These are phyloP conservation scores for Caligus rogercresseyi DNA, from an alignment of 1,140 invertebrate species.

Conservation along the genomic window DNA sequence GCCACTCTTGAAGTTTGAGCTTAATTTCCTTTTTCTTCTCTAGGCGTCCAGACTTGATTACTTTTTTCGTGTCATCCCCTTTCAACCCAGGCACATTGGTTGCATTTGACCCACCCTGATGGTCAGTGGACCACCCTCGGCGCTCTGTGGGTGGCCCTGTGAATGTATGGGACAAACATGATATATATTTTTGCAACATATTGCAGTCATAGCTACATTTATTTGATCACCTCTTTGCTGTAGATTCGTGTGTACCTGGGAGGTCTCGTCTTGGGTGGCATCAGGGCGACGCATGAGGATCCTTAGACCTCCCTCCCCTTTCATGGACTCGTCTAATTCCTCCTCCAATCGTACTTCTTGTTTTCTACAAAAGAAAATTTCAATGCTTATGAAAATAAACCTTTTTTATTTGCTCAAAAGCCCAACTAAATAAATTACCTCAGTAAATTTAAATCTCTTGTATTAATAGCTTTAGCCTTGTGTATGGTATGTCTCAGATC, in stretches of 20 bases:
- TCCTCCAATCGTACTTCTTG: background rate
- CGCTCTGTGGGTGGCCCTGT: background rate
- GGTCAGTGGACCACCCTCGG: background rate
- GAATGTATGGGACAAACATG: background rate
- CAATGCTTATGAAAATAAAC: too few relatives aligned
- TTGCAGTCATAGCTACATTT: background rate
- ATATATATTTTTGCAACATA: background rate
- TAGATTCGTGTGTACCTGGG: background rate
- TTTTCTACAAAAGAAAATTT: too few relatives aligned
- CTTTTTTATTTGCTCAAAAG: too few relatives aligned
- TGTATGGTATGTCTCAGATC: too few relatives aligned
- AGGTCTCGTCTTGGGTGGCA: background rate
- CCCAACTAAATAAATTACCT: too few relatives aligned
- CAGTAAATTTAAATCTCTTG: too few relatives aligned
- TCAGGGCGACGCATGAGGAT: background rate
- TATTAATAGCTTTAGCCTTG: too few relatives aligned
- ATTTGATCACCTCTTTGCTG: background rate
- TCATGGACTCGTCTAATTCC: background rate
- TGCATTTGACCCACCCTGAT: background rate
- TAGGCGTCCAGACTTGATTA: too few relatives aligned
- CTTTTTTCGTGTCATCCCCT: too few relatives aligned
- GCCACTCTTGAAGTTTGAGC: background rate
- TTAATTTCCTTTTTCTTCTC: background rate
- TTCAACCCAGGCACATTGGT: background rate
- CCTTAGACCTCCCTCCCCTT: background rate